Conservation (phyloP, 1,140 invertebrate genomes). For the Rhizoglyphus robini region DNA sequence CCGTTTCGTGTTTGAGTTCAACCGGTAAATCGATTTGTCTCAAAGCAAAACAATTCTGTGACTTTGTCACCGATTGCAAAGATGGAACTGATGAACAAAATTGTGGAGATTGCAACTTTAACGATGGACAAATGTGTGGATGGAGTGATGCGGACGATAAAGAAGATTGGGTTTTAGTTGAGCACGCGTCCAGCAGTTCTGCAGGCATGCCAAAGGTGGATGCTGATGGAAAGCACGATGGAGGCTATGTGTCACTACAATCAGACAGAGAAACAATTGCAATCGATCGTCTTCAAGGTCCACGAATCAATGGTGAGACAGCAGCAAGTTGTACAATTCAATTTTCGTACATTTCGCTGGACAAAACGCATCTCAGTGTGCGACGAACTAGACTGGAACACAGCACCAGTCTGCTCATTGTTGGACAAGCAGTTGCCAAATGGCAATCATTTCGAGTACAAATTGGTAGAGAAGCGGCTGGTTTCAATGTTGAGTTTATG, state of each 20-base stretch:
- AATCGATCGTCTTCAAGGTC: neutral
- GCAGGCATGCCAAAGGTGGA: neutral
- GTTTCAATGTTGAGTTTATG: neutral
- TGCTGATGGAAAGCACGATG: neutral
- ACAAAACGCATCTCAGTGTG: neutral
- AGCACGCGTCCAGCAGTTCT: neutral
- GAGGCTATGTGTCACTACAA: neutral
- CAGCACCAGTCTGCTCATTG: neutral
- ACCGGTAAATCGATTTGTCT: neutral
- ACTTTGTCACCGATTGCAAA: slow-evolving; percentile 7
- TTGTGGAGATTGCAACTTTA: slow-evolving; percentile 21
- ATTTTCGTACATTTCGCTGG: neutral
- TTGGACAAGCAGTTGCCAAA: neutral
- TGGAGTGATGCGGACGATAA: slow-evolving; percentile 3
- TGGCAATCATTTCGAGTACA: neutral
- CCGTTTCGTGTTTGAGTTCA: neutral
- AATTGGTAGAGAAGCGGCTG: neutral
- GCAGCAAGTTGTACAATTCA: neutral
- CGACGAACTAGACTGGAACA: neutral
- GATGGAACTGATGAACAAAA: neutral
- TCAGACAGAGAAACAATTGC: neutral
- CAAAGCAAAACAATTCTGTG: neutral
- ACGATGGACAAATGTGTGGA: slow-evolving; percentile 18
- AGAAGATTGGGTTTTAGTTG: neutral
- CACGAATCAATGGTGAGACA: neutral